Conservation (phyloP, 2,888 invertebrate genomes). For the Drosophila testacea region DNA sequence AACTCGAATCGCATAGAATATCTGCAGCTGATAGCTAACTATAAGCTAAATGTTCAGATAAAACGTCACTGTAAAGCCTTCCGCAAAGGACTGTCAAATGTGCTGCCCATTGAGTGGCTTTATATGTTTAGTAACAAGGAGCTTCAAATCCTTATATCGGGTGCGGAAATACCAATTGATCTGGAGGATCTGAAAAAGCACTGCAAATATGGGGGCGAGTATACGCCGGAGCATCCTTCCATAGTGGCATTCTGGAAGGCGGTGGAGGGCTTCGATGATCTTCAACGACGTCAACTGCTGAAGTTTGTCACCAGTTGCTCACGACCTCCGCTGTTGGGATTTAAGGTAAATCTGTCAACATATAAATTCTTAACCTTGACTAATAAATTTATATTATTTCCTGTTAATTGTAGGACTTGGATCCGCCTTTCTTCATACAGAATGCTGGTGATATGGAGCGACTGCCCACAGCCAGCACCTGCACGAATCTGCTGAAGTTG, state of each 20-base stretch:
- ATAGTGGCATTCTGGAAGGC: conserved; percentile 96
- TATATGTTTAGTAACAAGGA: conserved; percentile 97
- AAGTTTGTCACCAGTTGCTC: conserved; percentile 99
- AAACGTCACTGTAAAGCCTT: conserved; percentile 94
- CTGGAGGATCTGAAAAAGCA: conserved; percentile 93
- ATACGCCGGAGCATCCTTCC: conserved; percentile 92
- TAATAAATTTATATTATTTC: background rate
- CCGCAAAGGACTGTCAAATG: conserved; percentile 94
- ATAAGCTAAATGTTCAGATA: conserved; percentile 96
- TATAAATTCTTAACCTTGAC: too few relatives aligned
- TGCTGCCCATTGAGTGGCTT: conserved; percentile 96
- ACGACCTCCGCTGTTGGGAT: conserved; percentile 97
- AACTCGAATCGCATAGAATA: conserved; percentile 97
- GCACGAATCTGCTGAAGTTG: conserved; percentile 98
- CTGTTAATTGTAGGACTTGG: conserved; percentile 90
- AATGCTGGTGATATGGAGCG: conserved; percentile 95
- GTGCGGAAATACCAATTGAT: conserved; percentile 97
- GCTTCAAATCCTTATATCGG: conserved; percentile 98
- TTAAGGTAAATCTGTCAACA: conserved; percentile 89
- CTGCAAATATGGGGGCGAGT: conserved; percentile 96
- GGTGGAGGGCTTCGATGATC: conserved; percentile 92
- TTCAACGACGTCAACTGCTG: conserved; percentile 93
- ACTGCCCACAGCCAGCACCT: conserved; percentile 98
- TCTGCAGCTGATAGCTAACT: conserved; percentile 97
- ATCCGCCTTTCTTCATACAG: conserved; percentile 98